Percentiles rank a stretch among this genome's conserved stretches.
Evolutionary conservation across 2,113 vertebrate species (phyloP).

Genomic region (Macrotis lagotis): DNA sequence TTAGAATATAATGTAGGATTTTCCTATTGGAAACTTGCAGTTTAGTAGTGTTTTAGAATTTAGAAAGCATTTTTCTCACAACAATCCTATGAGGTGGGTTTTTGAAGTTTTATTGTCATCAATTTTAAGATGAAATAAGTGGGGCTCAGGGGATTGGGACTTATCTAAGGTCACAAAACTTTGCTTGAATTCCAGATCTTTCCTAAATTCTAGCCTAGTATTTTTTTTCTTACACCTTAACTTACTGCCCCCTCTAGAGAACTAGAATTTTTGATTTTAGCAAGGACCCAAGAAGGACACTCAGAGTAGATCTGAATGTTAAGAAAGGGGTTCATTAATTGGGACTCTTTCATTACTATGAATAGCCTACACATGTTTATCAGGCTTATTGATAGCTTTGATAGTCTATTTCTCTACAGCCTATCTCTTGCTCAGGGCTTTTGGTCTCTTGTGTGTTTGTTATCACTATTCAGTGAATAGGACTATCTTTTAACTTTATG

Average conservation of each 20-base stretch:
- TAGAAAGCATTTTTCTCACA: neutral
- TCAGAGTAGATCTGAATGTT: too few relatives aligned
- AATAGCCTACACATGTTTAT: too few relatives aligned
- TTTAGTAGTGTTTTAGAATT: neutral
- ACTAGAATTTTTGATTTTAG: too few relatives aligned
- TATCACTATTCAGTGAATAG: too few relatives aligned
- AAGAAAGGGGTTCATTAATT: too few relatives aligned
- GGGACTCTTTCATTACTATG: too few relatives aligned
- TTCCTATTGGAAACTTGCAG: neutral
- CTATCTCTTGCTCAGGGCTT: too few relatives aligned
- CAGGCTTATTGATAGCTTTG: too few relatives aligned
- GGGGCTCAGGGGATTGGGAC: neutral
- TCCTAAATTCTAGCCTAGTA: neutral
- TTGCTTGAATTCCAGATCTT: neutral
- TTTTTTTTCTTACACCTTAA: neutral
- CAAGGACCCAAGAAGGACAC: too few relatives aligned
- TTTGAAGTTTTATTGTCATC: neutral
- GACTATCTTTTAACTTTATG: too few relatives aligned
- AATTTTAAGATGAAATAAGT: neutral
- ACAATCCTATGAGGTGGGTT: neutral
- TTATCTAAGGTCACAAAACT: neutral
- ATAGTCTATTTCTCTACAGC: too few relatives aligned
- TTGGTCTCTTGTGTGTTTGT: too few relatives aligned
- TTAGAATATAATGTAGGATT: neutral
- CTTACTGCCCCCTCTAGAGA: neutral